phyloP scores from a whole-genome alignment of 2,113 vertebrate species.

The Otocyon megalotis region DNA sequence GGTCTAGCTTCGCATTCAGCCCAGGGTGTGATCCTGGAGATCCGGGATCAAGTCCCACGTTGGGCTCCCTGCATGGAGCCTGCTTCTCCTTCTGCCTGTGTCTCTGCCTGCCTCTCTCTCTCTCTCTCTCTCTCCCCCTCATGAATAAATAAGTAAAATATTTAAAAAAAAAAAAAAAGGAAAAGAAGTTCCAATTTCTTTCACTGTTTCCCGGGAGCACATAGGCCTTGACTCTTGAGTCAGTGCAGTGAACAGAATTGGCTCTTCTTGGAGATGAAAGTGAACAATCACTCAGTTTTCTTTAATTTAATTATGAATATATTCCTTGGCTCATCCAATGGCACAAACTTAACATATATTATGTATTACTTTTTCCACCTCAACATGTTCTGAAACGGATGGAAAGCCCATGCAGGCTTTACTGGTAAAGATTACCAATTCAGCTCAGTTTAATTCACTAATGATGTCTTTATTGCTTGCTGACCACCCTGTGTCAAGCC shows the following conservation, averaged over 20 bases:
- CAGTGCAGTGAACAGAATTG: not conserved
- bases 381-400: not conserved
- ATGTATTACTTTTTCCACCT: not conserved
- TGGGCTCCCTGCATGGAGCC: too few relatives aligned
- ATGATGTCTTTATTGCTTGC: not conserved
- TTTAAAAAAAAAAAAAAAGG: not conserved
- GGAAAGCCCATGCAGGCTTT: not conserved
- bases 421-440: not conserved
- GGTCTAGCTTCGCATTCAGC: too few relatives aligned
- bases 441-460: not conserved
- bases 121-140: too few relatives aligned
- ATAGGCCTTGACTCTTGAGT: not conserved
- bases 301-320: not conserved
- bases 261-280: not conserved
- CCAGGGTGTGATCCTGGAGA: too few relatives aligned
- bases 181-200: not conserved
- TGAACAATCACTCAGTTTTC: not conserved
- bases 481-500: not conserved
- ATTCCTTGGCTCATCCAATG: not conserved
- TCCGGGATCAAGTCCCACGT: too few relatives aligned
- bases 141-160: too few relatives aligned
- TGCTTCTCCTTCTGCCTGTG: too few relatives aligned
- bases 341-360: not conserved
- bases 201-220: not conserved
- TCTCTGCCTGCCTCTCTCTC: too few relatives aligned